Evolutionary conservation across 2,797 vertebrate species (phyloP).

Genomic region (Ctenochaetus hawaiiensis): DNA sequence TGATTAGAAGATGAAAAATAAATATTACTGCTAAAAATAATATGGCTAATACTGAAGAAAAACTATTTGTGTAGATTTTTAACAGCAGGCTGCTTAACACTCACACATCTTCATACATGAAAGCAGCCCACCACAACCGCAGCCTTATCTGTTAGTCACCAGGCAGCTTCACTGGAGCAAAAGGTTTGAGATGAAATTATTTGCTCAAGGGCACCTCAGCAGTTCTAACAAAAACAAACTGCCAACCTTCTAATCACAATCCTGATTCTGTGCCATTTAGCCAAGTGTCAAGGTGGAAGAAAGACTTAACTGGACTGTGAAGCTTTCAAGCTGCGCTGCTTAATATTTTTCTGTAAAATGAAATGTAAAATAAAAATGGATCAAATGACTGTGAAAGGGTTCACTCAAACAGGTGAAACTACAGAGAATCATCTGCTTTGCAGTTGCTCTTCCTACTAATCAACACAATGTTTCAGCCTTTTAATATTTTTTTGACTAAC

Average conservation of each 20-base stretch:
- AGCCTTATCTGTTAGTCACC: not conserved
- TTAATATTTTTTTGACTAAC: not conserved
- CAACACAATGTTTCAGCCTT: not conserved
- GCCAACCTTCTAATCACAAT: not conserved
- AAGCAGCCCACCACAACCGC: not conserved
- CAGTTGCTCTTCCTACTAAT: no score
- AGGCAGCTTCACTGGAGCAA: not conserved
- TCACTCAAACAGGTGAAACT: not conserved
- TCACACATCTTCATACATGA: not conserved
- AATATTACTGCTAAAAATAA: not conserved
- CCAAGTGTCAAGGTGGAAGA: not conserved
- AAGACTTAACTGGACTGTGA: not conserved
- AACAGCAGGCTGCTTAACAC: not conserved
- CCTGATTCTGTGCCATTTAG: not conserved
- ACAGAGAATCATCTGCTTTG: not conserved
- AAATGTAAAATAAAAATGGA: not conserved
- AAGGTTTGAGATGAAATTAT: not conserved
- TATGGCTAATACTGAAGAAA: not conserved
- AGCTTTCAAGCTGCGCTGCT: not conserved
- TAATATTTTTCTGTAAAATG: not conserved
- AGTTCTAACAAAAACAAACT: not conserved
- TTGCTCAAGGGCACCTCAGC: not conserved
- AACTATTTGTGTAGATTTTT: not conserved
- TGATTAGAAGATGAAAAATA: constrained; percentile 18
- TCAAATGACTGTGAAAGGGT: not conserved